Percentiles rank a stretch among this genome's conserved stretches.
Evolutionary conservation across 2,888 invertebrate species (phyloP).

Genomic region (Alviniconcha strummeri): DNA sequence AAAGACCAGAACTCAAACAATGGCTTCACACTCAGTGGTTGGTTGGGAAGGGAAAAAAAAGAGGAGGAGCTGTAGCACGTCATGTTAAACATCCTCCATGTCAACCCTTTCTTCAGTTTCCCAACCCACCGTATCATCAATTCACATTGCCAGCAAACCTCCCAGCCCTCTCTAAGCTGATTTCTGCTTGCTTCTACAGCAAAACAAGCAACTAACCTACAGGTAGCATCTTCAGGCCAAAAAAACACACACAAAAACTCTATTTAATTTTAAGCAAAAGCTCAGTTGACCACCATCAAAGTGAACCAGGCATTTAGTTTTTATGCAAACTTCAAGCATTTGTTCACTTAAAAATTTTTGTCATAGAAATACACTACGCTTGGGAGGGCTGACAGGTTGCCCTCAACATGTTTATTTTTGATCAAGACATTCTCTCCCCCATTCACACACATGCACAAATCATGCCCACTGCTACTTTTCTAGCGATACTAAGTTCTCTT

Average conservation of each 20-base stretch:
- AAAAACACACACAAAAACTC: too few species aligned
- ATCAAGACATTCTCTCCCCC: too few species aligned
- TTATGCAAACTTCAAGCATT: too few species aligned
- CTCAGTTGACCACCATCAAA: neutral
- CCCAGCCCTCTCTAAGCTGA: conserved; percentile 20
- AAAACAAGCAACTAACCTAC: too few species aligned
- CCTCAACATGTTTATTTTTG: neutral
- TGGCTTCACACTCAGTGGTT: conserved; percentile 6
- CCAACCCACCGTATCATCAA: neutral
- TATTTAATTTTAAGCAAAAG: neutral
- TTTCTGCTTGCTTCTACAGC: too few species aligned
- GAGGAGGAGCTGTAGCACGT: neutral
- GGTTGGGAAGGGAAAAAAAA: neutral
- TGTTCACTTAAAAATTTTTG: too few species aligned
- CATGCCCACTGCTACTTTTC: too few species aligned
- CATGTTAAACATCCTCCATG: neutral
- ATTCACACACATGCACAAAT: too few species aligned
- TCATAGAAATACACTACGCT: too few species aligned
- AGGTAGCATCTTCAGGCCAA: too few species aligned
- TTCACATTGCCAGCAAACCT: conserved; percentile 9
- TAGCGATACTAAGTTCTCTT: conserved; percentile 17
- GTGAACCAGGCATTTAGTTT: too few species aligned
- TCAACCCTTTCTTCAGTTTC: too few species aligned
- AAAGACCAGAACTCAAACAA: conserved; percentile 29
- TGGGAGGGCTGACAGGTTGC: conserved; percentile 22